These are phyloP conservation scores for Arctia plantaginis DNA, from an alignment of 2,888 invertebrate genomes.

Conservation along the genomic window DNA sequence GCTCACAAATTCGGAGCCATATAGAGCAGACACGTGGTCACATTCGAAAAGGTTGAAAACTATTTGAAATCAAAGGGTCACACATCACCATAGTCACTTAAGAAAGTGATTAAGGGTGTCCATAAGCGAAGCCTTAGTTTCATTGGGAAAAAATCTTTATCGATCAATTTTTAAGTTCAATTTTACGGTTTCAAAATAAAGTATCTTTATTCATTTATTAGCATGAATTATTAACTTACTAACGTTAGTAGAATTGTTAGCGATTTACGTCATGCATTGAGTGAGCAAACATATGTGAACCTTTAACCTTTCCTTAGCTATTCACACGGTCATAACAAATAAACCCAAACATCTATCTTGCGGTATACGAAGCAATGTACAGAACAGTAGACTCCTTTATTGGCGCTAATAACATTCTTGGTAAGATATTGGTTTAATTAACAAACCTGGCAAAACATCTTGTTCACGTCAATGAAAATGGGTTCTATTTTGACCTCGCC, in stretches of 20 bases:
- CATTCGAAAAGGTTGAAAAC: too few species aligned
- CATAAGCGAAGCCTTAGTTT: too few species aligned
- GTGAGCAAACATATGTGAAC: background rate
- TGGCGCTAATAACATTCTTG: conserved; percentile 4
- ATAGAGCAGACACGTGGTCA: too few species aligned
- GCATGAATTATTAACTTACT: background rate
- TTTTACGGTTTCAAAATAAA: background rate
- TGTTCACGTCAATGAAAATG: conserved; percentile 10
- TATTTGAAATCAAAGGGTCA: too few species aligned
- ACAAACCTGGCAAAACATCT: conserved; percentile 8
- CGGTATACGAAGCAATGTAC: conserved; percentile 4
- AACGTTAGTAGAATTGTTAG: too few species aligned
- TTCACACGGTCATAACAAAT: conserved; percentile 3
- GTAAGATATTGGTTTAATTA: conserved; percentile 20
- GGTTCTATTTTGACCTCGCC: conserved; percentile 4
- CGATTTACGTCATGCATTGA: too few species aligned
- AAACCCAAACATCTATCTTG: conserved; percentile 7
- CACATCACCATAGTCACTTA: too few species aligned
- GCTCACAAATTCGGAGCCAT: too few species aligned
- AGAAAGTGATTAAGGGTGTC: too few species aligned
- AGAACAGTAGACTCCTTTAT: conserved; percentile 7
- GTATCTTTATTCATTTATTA: background rate
- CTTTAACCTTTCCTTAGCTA: background rate
- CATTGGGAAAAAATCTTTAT: too few species aligned
- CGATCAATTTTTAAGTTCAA: background rate